Evolutionary conservation across 2,888 invertebrate species (phyloP), one percentile per base, ranked within the genome.

Genomic region (Rotaria macrura): DNA sequence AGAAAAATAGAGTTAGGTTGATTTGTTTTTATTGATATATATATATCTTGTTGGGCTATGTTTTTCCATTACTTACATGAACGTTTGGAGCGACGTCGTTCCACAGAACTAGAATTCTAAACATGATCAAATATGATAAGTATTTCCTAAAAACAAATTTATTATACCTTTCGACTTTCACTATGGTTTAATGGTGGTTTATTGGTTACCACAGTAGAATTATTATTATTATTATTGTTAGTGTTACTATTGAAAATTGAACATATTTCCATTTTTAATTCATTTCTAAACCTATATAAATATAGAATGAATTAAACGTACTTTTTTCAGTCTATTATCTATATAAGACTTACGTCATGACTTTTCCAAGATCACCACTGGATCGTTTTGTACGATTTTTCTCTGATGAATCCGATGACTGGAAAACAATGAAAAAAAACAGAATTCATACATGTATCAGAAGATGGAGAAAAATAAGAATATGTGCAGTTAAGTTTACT

Each of bases 31-130:
- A n/a, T n/a, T n/a, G n/a, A n/a, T n/a, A n/a, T n/a, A n/a, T n/a
- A n/a, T n/a, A n/a, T n/a, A n/a, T n/a, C n/a, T n/a, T n/a, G n/a
- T n/a, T n/a, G n/a, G n/a, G n/a, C n/a, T n/a, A n/a, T n/a, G n/a
- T n/a, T n/a, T n/a, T n/a, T n/a, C n/a, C 9, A 84, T 25, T 40
- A 84, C 54, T 55, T 84, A 54, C 84, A 3, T 52, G 38, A 52
- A 29, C 84, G 84, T 54, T 84, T 54, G 34, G 54, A 34, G 52
- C 52, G 52, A 40, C 79, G 79, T n/a, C 79, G 79, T 79, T 79
- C 79, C 1, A 40, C 14, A 14, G 79, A 65, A 20, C 17, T 6
- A 6, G 65, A 79, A 79, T 17, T 43, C 79, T 79, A 79, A 25
- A 79, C 1, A 79, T 4, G 34, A 79, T 38, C 6, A 10, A 79